Evolutionary conservation across 35 echinoderm and acorn worm genomes (phyloP).

Genomic region (Diadema setosum): DNA sequence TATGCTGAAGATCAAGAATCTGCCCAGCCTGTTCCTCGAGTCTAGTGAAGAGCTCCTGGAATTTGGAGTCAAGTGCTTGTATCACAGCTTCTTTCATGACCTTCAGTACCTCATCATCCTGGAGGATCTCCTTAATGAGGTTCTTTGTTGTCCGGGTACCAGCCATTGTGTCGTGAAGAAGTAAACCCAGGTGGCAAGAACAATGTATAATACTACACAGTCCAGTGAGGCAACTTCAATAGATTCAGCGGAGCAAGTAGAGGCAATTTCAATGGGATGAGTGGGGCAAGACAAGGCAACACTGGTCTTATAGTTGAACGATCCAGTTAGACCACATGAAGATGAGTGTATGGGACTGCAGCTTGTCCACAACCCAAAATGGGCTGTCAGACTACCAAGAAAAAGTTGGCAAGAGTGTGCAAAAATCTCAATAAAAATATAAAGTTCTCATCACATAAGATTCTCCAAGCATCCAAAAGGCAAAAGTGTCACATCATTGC

Average conservation of each 20-base stretch:
- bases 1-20: neutral
- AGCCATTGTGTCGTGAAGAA: neutral
- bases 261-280: neutral
- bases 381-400: neutral
- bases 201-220: neutral
- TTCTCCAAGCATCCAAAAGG: neutral
- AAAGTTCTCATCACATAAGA: neutral
- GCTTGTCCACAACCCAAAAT: neutral
- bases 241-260: neutral
- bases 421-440: neutral
- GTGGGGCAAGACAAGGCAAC: neutral
- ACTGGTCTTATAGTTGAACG: neutral
- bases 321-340: neutral
- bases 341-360: neutral
- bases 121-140: neutral
- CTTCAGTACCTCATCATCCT: neutral
- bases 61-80: neutral
- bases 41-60: neutral
- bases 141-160: neutral
- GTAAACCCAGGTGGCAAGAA: neutral
- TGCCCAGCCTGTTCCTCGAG: neutral
- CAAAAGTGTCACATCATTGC: neutral
- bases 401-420: neutral
- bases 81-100: neutral
- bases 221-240: neutral